These are phyloP conservation scores for Cataglyphis albicans DNA, from an alignment of 2,888 invertebrate species.

Conservation along the genomic window DNA sequence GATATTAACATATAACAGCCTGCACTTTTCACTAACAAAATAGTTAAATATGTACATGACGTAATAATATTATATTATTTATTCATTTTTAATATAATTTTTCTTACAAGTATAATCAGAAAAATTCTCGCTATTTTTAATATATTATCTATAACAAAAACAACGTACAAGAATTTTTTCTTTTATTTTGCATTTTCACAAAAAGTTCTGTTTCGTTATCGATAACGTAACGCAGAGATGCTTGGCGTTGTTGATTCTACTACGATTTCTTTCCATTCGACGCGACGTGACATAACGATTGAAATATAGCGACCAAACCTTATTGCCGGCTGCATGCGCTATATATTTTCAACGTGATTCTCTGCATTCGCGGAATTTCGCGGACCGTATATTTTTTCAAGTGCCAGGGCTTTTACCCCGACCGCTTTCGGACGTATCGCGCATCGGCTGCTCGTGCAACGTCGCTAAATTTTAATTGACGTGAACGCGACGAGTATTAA, in stretches of 20 bases:
- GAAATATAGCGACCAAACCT: slow-evolving; percentile 31
- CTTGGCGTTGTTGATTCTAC: not conserved
- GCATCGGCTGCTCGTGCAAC: slow-evolving; percentile 56
- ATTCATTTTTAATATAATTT: not conserved
- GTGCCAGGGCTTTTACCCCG: slow-evolving; percentile 46
- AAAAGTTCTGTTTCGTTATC: not conserved
- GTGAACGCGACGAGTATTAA: slow-evolving; percentile 71
- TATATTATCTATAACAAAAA: not conserved
- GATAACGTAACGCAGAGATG: not conserved
- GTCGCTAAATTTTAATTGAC: slow-evolving; percentile 74
- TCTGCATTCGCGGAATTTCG: slow-evolving; percentile 31
- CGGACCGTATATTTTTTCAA: slow-evolving; percentile 47
- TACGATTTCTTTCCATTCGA: slow-evolving; percentile 22
- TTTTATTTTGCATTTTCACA: not conserved
- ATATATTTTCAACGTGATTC: not conserved
- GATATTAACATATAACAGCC: not conserved
- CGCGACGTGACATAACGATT: not conserved
- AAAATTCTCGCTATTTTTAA: not conserved
- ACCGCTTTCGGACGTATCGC: slow-evolving; percentile 42
- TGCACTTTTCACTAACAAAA: not conserved
- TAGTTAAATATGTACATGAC: not conserved
- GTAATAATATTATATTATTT: not conserved
- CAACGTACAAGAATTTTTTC: not conserved
- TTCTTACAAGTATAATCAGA: no score
- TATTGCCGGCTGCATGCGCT: not conserved